Percentiles rank a stretch among this genome's conserved stretches.
These are phyloP conservation scores for Drosophila pseudoananassae DNA, from an alignment of 1,140 invertebrate genomes.

Conservation along the genomic window DNA sequence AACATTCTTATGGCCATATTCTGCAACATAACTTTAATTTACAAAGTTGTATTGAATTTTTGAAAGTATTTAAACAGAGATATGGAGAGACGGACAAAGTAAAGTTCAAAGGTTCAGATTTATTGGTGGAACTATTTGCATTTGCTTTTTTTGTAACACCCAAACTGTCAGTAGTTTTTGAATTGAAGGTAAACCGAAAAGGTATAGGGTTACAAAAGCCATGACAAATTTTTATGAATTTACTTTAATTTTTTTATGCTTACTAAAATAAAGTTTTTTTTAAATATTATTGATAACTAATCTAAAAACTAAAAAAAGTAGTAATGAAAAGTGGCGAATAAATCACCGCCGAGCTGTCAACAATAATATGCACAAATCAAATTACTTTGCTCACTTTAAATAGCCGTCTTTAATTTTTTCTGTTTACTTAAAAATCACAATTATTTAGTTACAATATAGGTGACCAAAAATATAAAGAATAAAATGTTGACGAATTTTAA, in stretches of 20 bases:
- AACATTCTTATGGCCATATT: too few species aligned
- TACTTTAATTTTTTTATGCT: too few species aligned
- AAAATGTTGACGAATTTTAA: slow-evolving; percentile 18
- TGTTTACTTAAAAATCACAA: slow-evolving; percentile 28
- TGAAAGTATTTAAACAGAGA: too few species aligned
- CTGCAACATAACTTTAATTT: too few species aligned
- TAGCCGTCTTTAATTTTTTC: slow-evolving; percentile 46
- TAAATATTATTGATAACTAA: slow-evolving; percentile 34
- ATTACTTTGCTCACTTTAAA: slow-evolving; percentile 45
- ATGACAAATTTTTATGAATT: not conserved
- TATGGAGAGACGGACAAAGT: too few species aligned
- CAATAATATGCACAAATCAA: slow-evolving; percentile 61
- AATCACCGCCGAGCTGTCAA: slow-evolving; percentile 61
- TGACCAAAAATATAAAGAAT: slow-evolving; percentile 38
- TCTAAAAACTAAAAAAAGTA: slow-evolving; percentile 81
- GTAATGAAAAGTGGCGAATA: slow-evolving; percentile 81
- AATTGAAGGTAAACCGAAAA: too few species aligned
- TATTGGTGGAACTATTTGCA: too few species aligned
- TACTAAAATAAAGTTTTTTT: slow-evolving; percentile 4
- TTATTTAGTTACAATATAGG: slow-evolving; percentile 58
- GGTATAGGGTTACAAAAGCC: too few species aligned
- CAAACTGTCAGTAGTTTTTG: too few species aligned
- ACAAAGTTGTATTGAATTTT: too few species aligned
- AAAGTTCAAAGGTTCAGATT: too few species aligned
- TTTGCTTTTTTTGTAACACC: too few species aligned